These are phyloP conservation scores for Cyrtonyx montezumae DNA, from an alignment of 2,113 vertebrate genomes.

Conservation along the genomic window DNA sequence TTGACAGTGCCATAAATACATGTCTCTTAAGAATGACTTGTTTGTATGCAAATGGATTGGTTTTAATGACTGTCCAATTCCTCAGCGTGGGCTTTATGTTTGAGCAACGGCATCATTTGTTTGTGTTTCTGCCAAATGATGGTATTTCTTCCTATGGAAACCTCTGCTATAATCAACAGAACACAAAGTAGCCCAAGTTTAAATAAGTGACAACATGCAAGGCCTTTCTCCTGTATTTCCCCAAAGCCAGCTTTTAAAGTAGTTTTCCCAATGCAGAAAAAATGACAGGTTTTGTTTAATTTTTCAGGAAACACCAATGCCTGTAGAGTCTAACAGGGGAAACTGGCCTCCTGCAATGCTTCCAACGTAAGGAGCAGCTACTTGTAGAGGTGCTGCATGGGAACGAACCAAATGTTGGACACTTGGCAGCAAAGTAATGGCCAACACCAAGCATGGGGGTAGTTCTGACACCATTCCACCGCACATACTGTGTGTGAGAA, in stretches of 20 bases:
- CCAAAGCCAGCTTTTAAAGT: not conserved
- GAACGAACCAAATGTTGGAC: not conserved
- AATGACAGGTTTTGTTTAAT: not conserved
- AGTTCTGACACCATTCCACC: not conserved
- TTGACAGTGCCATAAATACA: slow-evolving; percentile 42
- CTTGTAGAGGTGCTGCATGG: not conserved
- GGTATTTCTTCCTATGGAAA: slow-evolving; percentile 24
- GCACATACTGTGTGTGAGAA: fast-evolving
- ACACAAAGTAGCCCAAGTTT: not conserved
- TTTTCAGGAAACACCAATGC: not conserved
- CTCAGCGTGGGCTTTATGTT: not conserved
- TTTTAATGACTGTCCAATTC: slow-evolving; percentile 47
- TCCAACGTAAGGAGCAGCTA: not conserved
- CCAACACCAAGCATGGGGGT: not conserved
- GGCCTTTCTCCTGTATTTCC: not conserved
- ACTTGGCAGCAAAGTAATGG: not conserved
- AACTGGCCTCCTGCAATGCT: not conserved
- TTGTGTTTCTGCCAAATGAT: slow-evolving; percentile 41
- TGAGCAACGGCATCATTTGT: slow-evolving; percentile 40
- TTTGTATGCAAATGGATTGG: slow-evolving; percentile 46
- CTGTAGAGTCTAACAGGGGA: not conserved
- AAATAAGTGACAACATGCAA: not conserved
- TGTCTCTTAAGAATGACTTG: slow-evolving; percentile 44
- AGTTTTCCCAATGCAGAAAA: not conserved
- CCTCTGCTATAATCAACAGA: not conserved